Conservation (phyloP, 53 echinoderm and acorn worm genomes). For the Echinarachnius parma region DNA sequence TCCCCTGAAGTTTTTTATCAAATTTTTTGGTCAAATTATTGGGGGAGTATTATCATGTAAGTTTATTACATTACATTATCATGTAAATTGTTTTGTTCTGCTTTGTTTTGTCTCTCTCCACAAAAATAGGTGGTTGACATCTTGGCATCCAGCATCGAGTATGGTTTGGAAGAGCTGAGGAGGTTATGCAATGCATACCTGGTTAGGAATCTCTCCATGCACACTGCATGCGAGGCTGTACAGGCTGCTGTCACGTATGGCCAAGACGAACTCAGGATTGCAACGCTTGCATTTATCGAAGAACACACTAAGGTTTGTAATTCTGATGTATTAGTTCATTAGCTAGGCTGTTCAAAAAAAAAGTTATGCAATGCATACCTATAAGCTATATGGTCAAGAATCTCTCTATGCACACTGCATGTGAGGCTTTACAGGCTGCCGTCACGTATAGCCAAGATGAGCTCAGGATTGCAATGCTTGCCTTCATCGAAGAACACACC, state of each 20-base stretch:
- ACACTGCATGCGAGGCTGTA: conserved; percentile 57
- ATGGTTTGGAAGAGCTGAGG: conserved; percentile 67
- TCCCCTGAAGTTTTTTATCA: too few relatives aligned
- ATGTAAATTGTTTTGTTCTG: too few relatives aligned
- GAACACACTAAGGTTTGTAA: conserved; percentile 56
- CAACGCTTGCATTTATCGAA: conserved; percentile 52
- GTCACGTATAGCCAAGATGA: conserved; percentile 65
- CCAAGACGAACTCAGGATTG: conserved; percentile 52
- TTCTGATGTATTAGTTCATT: too few relatives aligned
- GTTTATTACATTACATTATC: too few relatives aligned
- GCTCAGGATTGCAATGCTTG: conserved; percentile 37
- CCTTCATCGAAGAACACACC: conserved; percentile 62
- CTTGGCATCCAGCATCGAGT: conserved; percentile 70
- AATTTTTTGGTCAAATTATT: too few relatives aligned
- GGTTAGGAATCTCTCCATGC: conserved; percentile 42
- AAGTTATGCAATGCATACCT: conserved; percentile 54
- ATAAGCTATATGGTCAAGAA: conserved; percentile 52
- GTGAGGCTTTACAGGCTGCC: conserved; percentile 66
- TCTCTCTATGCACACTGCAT: conserved; percentile 45
- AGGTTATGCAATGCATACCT: conserved; percentile 56
- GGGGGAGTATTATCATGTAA: too few relatives aligned
- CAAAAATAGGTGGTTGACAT: too few relatives aligned
- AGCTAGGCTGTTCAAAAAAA: too few relatives aligned
- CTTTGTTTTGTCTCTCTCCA: too few relatives aligned
- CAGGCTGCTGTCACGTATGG: conserved; percentile 69